phyloP scores from a whole-genome alignment of 2,797 vertebrate genomes.

The Anabas testudineus region DNA sequence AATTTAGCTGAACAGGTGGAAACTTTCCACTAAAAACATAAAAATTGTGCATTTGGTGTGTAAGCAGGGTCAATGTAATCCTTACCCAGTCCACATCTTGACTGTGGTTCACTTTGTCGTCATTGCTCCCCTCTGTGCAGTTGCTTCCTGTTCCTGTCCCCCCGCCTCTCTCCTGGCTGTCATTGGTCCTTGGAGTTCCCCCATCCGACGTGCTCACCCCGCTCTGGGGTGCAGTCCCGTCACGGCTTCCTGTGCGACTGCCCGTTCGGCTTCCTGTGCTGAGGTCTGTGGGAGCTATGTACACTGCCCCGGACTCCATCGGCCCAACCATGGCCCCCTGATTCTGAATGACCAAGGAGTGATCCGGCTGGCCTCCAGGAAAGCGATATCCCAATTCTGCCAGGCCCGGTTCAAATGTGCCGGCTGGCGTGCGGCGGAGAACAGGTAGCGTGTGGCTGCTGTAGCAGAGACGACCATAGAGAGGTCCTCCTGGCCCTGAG shows the following conservation, averaged over 20 bases:
- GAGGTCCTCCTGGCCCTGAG: constrained; percentile 72
- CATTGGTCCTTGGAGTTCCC: constrained; percentile 78
- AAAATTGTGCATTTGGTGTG: neutral
- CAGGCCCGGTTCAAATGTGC: constrained; percentile 77
- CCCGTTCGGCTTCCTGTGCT: constrained; percentile 81
- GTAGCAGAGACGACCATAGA: constrained; percentile 87
- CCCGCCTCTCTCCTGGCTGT: constrained; percentile 79
- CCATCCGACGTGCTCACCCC: constrained; percentile 79
- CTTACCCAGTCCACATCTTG: constrained; percentile 81
- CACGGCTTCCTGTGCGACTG: constrained; percentile 82
- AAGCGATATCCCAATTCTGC: constrained; percentile 81
- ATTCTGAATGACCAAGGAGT: constrained; percentile 88
- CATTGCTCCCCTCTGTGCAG: constrained; percentile 76
- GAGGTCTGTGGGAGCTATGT: constrained; percentile 80
- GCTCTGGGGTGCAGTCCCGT: constrained; percentile 75
- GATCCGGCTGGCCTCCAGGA: constrained; percentile 80
- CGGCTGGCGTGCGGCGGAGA: constrained; percentile 80
- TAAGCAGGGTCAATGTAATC: neutral
- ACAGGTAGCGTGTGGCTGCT: constrained; percentile 87
- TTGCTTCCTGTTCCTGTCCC: constrained; percentile 69
- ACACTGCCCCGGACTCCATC: constrained; percentile 84
- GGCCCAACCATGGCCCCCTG: constrained; percentile 82
- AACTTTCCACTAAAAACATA: no score
- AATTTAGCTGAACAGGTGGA: constrained; percentile 2
- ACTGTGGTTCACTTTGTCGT: constrained; percentile 74